Evolutionary conservation across 2,888 invertebrate genomes (phyloP).

Genomic region (Charanyca ferruginea): DNA sequence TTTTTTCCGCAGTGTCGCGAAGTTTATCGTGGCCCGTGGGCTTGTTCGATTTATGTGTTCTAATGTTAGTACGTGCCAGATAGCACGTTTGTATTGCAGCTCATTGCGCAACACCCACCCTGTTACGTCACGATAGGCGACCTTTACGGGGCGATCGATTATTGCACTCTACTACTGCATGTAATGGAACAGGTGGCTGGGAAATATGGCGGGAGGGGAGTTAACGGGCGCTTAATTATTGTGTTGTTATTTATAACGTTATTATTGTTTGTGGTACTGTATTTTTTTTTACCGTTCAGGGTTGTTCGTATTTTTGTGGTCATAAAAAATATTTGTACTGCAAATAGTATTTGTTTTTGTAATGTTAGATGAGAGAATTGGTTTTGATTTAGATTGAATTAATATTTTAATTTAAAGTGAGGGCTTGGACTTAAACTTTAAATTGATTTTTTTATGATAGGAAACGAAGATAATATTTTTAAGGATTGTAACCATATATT

Average conservation of each 20-base stretch:
- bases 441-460: too few relatives aligned
- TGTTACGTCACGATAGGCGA: conserved; percentile 87
- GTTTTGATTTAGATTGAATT: neutral
- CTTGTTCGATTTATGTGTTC: conserved; percentile 31
- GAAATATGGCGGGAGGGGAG: conserved; percentile 6
- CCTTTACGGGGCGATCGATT: conserved; percentile 87
- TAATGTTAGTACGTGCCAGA: conserved; percentile 42
- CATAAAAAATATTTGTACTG: neutral
- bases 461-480: too few relatives aligned
- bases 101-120: conserved; percentile 83
- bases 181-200: conserved; percentile 51
- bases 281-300: neutral
- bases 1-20: conserved; percentile 27
- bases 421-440: too few relatives aligned
- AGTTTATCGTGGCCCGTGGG: conserved; percentile 34
- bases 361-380: neutral
- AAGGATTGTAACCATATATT: neutral
- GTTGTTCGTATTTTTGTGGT: neutral
- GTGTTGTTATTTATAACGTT: conserved; percentile 8
- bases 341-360: neutral
- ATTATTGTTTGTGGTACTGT: conserved; percentile 1
- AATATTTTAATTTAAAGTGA: neutral
- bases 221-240: neutral
- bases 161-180: conserved; percentile 67
- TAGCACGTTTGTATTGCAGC: conserved; percentile 71